Base-by-base conservation (phyloP, 2,888 invertebrate genomes). In the Cryptus viduatorius region DNA sequence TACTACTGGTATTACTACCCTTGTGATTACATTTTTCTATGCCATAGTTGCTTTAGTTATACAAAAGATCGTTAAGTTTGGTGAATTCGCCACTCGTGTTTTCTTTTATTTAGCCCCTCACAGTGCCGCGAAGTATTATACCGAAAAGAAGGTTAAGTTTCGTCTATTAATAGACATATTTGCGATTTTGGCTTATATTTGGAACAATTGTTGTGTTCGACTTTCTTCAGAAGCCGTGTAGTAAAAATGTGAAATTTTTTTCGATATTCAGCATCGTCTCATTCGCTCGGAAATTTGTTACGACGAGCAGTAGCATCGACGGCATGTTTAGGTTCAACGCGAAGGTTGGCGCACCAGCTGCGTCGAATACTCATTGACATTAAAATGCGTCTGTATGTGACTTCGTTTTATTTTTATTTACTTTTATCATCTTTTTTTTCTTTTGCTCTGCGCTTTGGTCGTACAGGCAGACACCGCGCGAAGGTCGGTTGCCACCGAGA, bases 291-390 rank as follows among this genome's bases (percentile, higher is more conserved):
- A 73, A 73, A 31, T n/a, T 64, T 31, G 50, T 12, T 12, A 37
- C 50, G 24, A 53, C 37, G 50, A 76, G 3, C 42, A 50, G 16
- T 5, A 12, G 48, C 48, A 65, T 31, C 10, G 3, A 31, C n/a
- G 5, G 75, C 31, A 16, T 64, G n/a, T 61, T 61, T 19, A 16
- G n/a, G 4, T 16, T 44, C 48, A 31, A 79, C 44, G 29, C 31
- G 48, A 69, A 81, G 87, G 89, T 85, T 90, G 90, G 88, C 89
- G 89, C 92, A 79, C 79, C 59, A 92, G 91, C 91, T 92, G 92
- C 90, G 90, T 86, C 88, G 88, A 92, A 91, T 89, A 89, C 91
- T 90, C 88, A 86, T 86, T 88, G 87, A 92, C 92, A 92, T 92
- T 92, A 92, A 91, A 88, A 91, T 91, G 87, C 87, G 87, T 86